Conservation (phyloP, 2,888 invertebrate genomes). For the Salpingus planirostris region DNA sequence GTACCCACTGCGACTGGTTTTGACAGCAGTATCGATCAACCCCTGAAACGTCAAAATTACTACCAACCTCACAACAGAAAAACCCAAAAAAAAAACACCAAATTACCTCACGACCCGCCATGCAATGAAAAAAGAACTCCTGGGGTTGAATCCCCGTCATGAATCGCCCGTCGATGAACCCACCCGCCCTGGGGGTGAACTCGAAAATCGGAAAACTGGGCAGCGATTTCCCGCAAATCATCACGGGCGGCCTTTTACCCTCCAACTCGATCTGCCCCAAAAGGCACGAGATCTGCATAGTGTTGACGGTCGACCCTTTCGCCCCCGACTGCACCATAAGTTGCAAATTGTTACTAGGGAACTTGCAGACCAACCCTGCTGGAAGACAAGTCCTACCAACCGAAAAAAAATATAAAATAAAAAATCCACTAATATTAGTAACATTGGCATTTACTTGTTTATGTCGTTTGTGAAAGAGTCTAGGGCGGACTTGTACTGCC, state of each 20-base stretch:
- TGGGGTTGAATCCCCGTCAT: conserved; percentile 98
- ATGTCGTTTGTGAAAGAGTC: conserved; percentile 86
- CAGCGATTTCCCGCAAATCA: conserved; percentile 85
- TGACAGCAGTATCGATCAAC: conserved; percentile 98
- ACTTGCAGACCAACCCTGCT: conserved; percentile 73
- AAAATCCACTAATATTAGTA: not conserved
- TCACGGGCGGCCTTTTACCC: conserved; percentile 90
- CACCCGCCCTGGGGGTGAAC: conserved; percentile 84
- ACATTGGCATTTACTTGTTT: conserved; percentile 52
- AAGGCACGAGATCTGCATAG: conserved; percentile 96
- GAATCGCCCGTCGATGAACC: conserved; percentile 93
- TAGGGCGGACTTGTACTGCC: conserved; percentile 71
- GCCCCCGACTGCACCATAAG: conserved; percentile 98
- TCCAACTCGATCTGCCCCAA: conserved; percentile 98
- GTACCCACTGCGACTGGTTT: conserved; percentile 97
- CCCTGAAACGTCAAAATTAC: too few relatives aligned
- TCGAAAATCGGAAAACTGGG: conserved; percentile 90
- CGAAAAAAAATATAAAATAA: too few relatives aligned
- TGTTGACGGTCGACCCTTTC: conserved; percentile 96
- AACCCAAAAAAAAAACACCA: too few relatives aligned
- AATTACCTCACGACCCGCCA: conserved; percentile 99
- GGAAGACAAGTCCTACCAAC: conserved; percentile 68
- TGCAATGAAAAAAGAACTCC: conserved; percentile 99
- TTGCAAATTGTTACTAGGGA: conserved; percentile 94
- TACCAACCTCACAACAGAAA: too few relatives aligned